phyloP scores from a whole-genome alignment of 1,140 invertebrate genomes.

The Asobara japonica region DNA sequence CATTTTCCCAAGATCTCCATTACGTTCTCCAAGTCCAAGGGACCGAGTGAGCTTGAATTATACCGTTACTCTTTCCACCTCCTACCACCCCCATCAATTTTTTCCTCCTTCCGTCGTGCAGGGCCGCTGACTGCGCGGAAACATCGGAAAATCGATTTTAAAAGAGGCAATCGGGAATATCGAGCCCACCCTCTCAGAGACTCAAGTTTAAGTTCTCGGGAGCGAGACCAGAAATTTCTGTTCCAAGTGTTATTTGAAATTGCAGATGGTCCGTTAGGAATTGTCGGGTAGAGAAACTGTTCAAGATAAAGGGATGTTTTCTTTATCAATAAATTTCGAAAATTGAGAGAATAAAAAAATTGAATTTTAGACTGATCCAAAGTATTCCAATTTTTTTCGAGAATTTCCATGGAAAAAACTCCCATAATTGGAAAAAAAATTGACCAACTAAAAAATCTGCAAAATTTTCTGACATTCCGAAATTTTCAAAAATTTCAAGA shows the following conservation, averaged over 20 bases:
- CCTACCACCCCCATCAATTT: background rate
- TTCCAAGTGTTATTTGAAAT: background rate
- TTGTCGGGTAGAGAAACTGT: no score
- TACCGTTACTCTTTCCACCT: background rate
- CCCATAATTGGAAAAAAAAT: no score
- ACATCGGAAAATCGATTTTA: slow-evolving; percentile 18
- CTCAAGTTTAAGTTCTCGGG: background rate
- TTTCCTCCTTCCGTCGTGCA: background rate
- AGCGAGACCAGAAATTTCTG: background rate
- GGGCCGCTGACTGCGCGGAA: slow-evolving; percentile 18
- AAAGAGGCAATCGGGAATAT: slow-evolving; percentile 15
- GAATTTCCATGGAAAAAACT: no score
- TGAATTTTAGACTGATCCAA: no score
- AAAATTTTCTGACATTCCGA: no score
- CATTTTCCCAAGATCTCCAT: no score
- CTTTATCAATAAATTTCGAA: no score
- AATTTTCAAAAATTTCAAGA: no score
- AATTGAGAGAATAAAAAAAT: no score
- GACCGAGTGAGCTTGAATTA: background rate
- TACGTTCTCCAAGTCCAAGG: background rate
- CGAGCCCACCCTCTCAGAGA: background rate
- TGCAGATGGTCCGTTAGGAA: background rate
- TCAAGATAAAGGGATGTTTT: no score
- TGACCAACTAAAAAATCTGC: no score
- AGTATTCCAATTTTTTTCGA: no score